Evolutionary conservation across 2,888 invertebrate genomes (phyloP), one percentile per base, ranked within the genome.

Genomic region (Eristalis tenax): DNA sequence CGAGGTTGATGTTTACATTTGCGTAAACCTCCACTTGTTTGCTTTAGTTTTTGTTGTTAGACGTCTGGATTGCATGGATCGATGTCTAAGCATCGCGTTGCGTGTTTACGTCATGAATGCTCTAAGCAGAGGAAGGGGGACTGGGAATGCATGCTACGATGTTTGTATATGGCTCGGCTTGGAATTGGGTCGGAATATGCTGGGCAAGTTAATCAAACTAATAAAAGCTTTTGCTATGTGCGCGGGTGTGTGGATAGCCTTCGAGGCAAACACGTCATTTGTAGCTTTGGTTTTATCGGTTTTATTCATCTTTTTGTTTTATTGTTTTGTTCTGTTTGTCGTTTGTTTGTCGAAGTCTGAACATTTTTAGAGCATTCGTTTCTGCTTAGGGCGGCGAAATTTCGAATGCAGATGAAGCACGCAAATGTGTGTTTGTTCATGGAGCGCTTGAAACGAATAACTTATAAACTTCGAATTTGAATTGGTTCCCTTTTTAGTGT

Each of bases 1-100:
- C 63, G 69, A 28, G 18, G 18, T 64, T 69, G 26, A 76, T 85
- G 71, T 85, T 85, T 76, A 85, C 71, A 68, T 63, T 76, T 70
- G 69, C 70, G 65, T 75, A 75, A 70, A 40, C 43, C 65, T 63
- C 32, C 35, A 80, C 70, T 81, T 81, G 80, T 64, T 81, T 70
- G 63, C 43, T 70, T 69, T 22, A 65, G 18, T 22, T 80, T 75
- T 15, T 40, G 23, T 1, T 56, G 40, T 5, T 43, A 1, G 15
- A 4, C n/a, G 43, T 43, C 13, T n/a, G 15, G 13, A 43, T 15
- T n/a, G n/a, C n/a, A 50, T 18, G 35, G 32, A 70, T 35, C 35
- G 32, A 65, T 38, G 32, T 35, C 10, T 11, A 65, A 38, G 50
- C 50, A 18, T 18, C 18, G 50, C 18, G 18, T 50, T 18, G 50